Evolutionary conservation across 2,888 invertebrate species (phyloP), one percentile per base, ranked within the genome.

Genomic region (Himalopsyche anomala): DNA sequence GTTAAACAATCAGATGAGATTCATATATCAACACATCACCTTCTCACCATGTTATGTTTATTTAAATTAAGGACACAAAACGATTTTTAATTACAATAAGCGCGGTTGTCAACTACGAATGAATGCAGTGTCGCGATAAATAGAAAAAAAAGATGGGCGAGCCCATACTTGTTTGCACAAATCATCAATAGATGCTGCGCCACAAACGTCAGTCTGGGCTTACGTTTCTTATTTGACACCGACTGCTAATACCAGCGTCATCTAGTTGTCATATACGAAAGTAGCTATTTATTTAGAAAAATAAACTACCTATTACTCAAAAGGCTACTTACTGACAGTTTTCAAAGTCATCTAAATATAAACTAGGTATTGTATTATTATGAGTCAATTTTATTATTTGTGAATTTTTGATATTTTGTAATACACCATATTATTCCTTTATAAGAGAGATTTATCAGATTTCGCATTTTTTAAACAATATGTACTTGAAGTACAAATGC

Each of bases 161-260:
- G 86, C 86, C 86, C 84, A 86, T 84, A 84, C 82, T 82, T 84
- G 84, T 82, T 84, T 84, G 86, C 86, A 82, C 84, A 82, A 84
- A 54, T 86, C 86, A 84, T 82, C 82, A 80, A 82, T 86, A 86
- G 84, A 82, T 84, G 86, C 86, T 84, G 84, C 86, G 84, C 40
- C 69, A 69, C 84, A 86, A 86, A 86, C 86, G 86, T 86, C 86
- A 86, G 80, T 83, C 80, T 55, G 82, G 54, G 11, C 38, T 15
- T 45, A 19, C 42, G 81, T 45, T 40, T 42, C 81, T 19, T 28
- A 19, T 62, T 62, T 62, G 62, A 62, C 8, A 28, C 28, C 5
- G 8, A 62, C 11, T 62, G 3, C 4, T 62, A 28, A 8, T 19
- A 56, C 9, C 8, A 15, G 81, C 36, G 84, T 81, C 84, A 84